Evolutionary conservation across 2,888 invertebrate genomes (phyloP).

Genomic region (Limenitis camilla): DNA sequence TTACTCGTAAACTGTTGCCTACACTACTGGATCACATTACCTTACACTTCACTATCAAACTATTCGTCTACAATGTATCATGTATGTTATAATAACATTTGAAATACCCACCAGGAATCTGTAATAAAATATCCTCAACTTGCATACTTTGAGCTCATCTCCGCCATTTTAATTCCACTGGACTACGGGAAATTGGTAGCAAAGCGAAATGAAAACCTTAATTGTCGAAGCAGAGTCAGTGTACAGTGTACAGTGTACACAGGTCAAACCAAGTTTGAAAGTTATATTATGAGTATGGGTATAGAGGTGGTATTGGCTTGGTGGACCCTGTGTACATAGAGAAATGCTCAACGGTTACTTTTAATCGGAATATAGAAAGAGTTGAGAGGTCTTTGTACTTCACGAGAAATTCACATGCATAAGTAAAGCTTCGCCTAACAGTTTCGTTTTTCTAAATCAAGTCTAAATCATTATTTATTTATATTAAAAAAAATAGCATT

Average conservation of each 20-base stretch:
- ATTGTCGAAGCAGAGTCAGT: slow-evolving; percentile 25
- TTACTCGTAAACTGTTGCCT: no score
- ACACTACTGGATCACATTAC: no score
- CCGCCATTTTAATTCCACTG: slow-evolving; percentile 29
- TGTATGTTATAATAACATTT: no score
- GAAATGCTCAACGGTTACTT: slow-evolving; percentile 23
- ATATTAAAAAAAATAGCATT: no score
- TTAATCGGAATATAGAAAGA: slow-evolving; percentile 25
- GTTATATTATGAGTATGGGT: slow-evolving; percentile 10
- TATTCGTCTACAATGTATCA: no score
- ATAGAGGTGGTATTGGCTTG: slow-evolving; percentile 8
- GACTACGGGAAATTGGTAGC: slow-evolving; percentile 28
- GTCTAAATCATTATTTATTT: no score
- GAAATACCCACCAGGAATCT: no score
- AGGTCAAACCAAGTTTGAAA: slow-evolving; percentile 4
- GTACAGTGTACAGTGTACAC: neutral
- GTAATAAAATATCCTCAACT: neutral
- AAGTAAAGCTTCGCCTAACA: no score
- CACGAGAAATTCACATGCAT: no score
- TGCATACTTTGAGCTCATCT: slow-evolving; percentile 21
- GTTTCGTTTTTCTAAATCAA: no score
- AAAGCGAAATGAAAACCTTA: slow-evolving; percentile 32
- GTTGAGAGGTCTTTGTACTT: no score
- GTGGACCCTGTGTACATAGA: slow-evolving; percentile 1
- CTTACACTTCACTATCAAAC: no score